phyloP scores from a whole-genome alignment of 2,888 invertebrate genomes.

The Brachynemurus nebulosus region DNA sequence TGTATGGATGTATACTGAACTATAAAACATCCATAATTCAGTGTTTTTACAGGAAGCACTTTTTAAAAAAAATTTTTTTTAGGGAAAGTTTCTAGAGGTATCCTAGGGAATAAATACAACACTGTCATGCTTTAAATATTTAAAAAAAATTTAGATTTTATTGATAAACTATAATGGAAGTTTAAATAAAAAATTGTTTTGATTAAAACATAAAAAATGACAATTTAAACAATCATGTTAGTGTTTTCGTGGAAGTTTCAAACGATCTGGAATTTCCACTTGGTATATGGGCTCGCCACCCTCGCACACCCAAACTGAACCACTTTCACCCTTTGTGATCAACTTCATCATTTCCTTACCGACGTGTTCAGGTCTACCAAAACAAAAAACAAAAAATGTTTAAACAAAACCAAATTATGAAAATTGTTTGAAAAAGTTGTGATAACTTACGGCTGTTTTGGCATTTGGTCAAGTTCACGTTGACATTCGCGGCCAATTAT shows the following conservation, averaged over 20 bases:
- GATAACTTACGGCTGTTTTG: conserved; percentile 27
- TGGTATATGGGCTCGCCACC: conserved; percentile 29
- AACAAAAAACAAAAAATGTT: background rate
- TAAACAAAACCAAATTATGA: background rate
- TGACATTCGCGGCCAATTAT: conserved; percentile 22
- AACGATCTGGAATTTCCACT: conserved; percentile 25
- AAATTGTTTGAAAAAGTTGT: background rate
- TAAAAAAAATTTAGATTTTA: too few relatives aligned
- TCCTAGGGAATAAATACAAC: too few relatives aligned
- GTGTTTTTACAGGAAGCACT: too few relatives aligned
- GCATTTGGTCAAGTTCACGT: conserved; percentile 24
- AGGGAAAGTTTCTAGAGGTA: too few relatives aligned
- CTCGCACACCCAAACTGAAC: conserved; percentile 39
- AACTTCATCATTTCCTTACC: conserved; percentile 28
- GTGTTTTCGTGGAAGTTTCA: conserved; percentile 13
- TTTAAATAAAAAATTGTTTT: too few relatives aligned
- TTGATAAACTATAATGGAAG: too few relatives aligned
- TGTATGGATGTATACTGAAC: too few relatives aligned
- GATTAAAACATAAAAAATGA: too few relatives aligned
- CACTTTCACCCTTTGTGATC: conserved; percentile 32
- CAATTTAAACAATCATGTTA: too few relatives aligned
- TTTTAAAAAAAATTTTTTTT: too few relatives aligned
- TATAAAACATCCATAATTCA: too few relatives aligned
- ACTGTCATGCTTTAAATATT: too few relatives aligned
- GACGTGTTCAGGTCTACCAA: conserved; percentile 24